Conservation (phyloP, 92 coral and sea anemone species). For the Micromussa lordhowensis region DNA sequence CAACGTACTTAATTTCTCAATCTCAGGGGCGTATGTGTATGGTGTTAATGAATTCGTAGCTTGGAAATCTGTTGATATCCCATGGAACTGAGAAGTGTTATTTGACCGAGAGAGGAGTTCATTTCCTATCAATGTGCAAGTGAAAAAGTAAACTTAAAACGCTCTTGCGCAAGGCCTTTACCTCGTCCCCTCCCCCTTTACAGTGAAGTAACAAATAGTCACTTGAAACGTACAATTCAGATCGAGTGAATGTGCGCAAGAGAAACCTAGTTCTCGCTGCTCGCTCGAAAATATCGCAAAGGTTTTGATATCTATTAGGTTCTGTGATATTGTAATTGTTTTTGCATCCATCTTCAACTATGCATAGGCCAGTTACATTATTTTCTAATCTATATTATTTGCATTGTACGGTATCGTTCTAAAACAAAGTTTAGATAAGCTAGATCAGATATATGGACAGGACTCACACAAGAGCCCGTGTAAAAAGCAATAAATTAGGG, state of each 20-base stretch:
- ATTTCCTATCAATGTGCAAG: conserved; percentile 36
- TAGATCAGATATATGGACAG: not conserved
- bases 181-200: conserved; percentile 14
- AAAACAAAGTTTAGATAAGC: not conserved
- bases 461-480: no score
- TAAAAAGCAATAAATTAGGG: not conserved
- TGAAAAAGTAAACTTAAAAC: conserved; percentile 21
- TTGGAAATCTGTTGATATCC: conserved; percentile 38
- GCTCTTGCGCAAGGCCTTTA: conserved; percentile 10
- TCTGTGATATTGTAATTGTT: not conserved
- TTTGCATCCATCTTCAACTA: not conserved
- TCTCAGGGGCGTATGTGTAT: conserved; percentile 8
- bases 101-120: conserved; percentile 19
- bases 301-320: not conserved
- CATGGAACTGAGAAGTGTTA: conserved; percentile 40
- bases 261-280: conserved; percentile 8
- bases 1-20: conserved; percentile 30
- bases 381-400: not conserved
- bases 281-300: conserved; percentile 5
- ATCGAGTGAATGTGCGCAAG: not conserved
- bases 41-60: conserved; percentile 37
- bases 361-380: not conserved
- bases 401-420: not conserved
- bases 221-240: conserved; percentile 12
- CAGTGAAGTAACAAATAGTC: conserved; percentile 28